Percentiles rank a stretch among this genome's conserved stretches.
Evolutionary conservation across 2,888 invertebrate species (phyloP).

Genomic region (Serrognathus titanus): DNA sequence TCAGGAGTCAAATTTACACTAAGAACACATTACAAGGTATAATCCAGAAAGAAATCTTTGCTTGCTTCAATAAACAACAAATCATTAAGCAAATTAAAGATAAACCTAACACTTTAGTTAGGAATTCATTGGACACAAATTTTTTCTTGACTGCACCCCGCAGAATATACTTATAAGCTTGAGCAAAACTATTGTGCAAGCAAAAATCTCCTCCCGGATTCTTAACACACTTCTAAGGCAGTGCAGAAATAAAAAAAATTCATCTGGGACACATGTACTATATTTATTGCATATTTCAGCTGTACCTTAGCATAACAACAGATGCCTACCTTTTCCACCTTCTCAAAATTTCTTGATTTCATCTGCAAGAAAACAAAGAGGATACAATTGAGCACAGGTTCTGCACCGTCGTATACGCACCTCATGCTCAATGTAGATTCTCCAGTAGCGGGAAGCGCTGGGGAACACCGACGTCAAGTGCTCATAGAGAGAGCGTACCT

Average conservation of each 20-base stretch:
- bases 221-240: conserved; percentile 38
- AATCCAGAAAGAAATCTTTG: conserved; percentile 39
- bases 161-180: too few relatives aligned
- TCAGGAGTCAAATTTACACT: too few relatives aligned
- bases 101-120: too few relatives aligned
- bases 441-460: conserved; percentile 97
- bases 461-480: conserved; percentile 92
- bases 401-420: conserved; percentile 48
- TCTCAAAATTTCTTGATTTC: conserved; percentile 95
- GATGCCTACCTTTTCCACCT: conserved; percentile 88
- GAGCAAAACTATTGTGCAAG: too few relatives aligned
- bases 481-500: conserved; percentile 90
- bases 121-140: too few relatives aligned
- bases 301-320: conserved; percentile 5
- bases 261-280: conserved; percentile 22
- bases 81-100: too few relatives aligned
- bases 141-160: too few relatives aligned
- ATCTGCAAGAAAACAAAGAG: conserved; percentile 65
- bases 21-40: not conserved
- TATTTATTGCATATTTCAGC: conserved; percentile 21
- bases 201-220: conserved; percentile 48
- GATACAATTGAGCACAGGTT: not conserved
- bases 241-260: conserved; percentile 35
- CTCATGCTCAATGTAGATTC: conserved; percentile 98
- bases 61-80: not conserved